These are phyloP conservation scores for Neomorphus geoffroyi DNA, from an alignment of 2,797 vertebrate species.

Conservation along the genomic window DNA sequence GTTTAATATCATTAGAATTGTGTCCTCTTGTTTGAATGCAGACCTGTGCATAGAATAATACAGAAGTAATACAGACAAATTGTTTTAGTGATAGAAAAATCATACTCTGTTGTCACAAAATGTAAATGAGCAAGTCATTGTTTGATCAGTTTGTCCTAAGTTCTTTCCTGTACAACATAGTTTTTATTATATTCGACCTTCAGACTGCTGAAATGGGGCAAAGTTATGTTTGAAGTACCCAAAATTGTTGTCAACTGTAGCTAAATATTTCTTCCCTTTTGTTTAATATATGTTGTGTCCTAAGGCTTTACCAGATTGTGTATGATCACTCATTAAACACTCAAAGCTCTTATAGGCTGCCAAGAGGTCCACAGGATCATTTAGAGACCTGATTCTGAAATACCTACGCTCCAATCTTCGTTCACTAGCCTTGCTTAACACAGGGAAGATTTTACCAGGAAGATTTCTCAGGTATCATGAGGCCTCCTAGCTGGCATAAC, in stretches of 20 bases:
- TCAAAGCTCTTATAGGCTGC: not conserved
- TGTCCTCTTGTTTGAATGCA: not conserved
- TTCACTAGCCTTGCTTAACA: not conserved
- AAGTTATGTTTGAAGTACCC: not conserved
- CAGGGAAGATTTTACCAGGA: not conserved
- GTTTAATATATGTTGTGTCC: not conserved
- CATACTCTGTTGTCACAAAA: not conserved
- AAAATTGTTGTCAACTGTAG: not conserved
- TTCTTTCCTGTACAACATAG: not conserved
- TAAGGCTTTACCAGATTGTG: not conserved
- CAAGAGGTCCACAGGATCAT: not conserved
- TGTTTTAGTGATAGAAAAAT: not conserved
- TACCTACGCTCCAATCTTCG: not conserved
- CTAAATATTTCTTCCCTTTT: not conserved
- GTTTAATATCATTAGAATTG: not conserved
- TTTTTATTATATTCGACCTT: not conserved
- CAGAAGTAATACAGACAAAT: not conserved
- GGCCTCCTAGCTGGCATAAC: not conserved
- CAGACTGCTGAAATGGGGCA: not conserved
- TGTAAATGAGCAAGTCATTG: not conserved
- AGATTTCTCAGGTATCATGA: not conserved
- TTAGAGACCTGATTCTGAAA: not conserved
- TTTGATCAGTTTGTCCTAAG: not conserved
- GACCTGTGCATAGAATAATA: not conserved
- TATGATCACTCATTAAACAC: not conserved